Percentiles rank a stretch among this genome's conserved stretches.
Conservation (phyloP, 2,888 invertebrate genomes). For the Pollenia labialis region DNA sequence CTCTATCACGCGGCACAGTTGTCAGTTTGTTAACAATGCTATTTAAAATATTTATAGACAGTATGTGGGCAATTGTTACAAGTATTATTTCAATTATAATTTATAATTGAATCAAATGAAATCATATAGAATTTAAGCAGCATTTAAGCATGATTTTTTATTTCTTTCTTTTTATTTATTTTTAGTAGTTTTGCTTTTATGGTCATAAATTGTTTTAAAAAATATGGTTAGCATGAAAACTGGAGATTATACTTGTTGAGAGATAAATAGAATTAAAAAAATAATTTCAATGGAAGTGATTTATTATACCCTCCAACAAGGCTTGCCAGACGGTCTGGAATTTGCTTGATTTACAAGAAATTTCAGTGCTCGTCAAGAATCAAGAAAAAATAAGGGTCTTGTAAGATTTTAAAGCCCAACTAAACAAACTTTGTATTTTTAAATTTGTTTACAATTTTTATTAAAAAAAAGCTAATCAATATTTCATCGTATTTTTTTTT, state of each 20-base stretch:
- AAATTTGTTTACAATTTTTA: too few relatives aligned
- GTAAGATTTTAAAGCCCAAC: too few relatives aligned
- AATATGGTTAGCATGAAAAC: constrained; percentile 37
- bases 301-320: too few relatives aligned
- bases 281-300: neutral
- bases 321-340: too few relatives aligned
- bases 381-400: too few relatives aligned
- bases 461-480: too few relatives aligned
- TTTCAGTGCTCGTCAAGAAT: too few relatives aligned
- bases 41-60: constrained; percentile 65
- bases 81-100: constrained; percentile 58
- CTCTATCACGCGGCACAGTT: constrained; percentile 32
- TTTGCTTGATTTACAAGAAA: too few relatives aligned
- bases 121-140: constrained; percentile 40
- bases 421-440: too few relatives aligned
- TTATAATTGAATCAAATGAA: constrained; percentile 67
- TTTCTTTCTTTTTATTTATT: constrained; percentile 18
- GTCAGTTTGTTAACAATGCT: constrained; percentile 64
- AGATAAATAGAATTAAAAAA: constrained; percentile 2
- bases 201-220: constrained; percentile 32
- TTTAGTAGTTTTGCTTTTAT: constrained; percentile 37
- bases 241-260: neutral
- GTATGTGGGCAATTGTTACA: constrained; percentile 66
- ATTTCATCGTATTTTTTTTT: too few relatives aligned
- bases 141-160: constrained; percentile 40